These are phyloP conservation scores for Lytechinus pictus DNA, from an alignment of 35 echinoderm and acorn worm genomes.

Conservation along the genomic window DNA sequence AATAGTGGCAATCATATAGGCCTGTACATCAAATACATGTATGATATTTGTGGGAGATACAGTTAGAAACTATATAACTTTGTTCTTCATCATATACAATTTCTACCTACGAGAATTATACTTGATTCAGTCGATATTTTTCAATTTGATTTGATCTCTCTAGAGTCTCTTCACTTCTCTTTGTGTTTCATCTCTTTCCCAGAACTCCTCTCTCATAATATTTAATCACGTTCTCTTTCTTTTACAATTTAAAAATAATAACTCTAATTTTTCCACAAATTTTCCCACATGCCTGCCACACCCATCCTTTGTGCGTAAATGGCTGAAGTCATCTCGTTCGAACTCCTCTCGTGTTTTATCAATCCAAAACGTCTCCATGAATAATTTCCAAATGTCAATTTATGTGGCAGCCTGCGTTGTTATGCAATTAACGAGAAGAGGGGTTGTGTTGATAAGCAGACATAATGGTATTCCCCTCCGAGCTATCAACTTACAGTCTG, in stretches of 20 bases:
- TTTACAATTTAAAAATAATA: not conserved
- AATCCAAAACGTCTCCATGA: not conserved
- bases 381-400: conserved; percentile 44
- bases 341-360: not conserved
- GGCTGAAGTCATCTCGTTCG: not conserved
- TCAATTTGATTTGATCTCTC: not conserved
- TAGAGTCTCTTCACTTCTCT: not conserved
- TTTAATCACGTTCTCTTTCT: not conserved
- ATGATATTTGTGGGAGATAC: no score
- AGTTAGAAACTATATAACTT: no score
- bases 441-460: not conserved
- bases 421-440: conserved; percentile 18
- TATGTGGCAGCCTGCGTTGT: conserved; percentile 2
- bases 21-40: no score
- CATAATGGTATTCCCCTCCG: conserved; percentile 3
- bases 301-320: not conserved
- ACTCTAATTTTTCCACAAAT: not conserved
- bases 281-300: not conserved
- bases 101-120: no score
- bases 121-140: no score
- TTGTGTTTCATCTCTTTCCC: no score
- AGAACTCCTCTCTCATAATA: not conserved
- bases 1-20: no score
- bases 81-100: no score
- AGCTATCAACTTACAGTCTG: not conserved